phyloP scores from a whole-genome alignment of 2,797 vertebrate genomes.

The Spinus pinus region DNA sequence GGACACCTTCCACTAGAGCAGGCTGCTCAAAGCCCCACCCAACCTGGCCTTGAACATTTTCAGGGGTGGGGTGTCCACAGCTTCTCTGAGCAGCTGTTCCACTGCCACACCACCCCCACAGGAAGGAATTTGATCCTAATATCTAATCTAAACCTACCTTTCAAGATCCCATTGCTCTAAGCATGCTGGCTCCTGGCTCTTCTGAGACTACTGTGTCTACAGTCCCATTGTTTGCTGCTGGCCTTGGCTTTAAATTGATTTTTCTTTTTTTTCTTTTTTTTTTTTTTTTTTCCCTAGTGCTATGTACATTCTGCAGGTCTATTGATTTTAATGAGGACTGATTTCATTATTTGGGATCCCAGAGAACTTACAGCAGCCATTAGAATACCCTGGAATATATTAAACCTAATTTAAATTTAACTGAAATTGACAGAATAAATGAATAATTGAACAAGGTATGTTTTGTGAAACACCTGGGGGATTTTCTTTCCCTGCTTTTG shows the following conservation, averaged over 20 bases:
- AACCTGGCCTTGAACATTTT: neutral
- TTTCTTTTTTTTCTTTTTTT: neutral
- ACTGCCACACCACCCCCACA: neutral
- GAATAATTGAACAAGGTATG: neutral
- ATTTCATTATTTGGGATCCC: neutral
- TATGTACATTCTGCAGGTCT: neutral
- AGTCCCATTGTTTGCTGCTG: neutral
- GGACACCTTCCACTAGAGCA: neutral
- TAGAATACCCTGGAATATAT: neutral
- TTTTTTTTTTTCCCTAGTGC: neutral
- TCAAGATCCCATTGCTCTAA: neutral
- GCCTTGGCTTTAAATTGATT: neutral
- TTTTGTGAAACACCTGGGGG: neutral
- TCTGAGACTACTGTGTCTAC: neutral
- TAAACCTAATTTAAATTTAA: constrained; percentile 19
- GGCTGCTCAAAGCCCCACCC: neutral
- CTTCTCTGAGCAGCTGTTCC: neutral
- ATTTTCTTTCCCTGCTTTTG: constrained; percentile 16
- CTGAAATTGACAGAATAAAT: constrained; percentile 7
- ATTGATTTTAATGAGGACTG: neutral
- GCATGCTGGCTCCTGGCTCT: neutral
- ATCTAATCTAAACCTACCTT: neutral
- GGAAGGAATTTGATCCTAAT: neutral
- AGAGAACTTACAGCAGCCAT: neutral
- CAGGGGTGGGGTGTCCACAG: neutral